Percentiles rank a stretch among this genome's conserved stretches.
phyloP scores from a whole-genome alignment of 1,140 invertebrate species.

The Paralvinella palmiformis region DNA sequence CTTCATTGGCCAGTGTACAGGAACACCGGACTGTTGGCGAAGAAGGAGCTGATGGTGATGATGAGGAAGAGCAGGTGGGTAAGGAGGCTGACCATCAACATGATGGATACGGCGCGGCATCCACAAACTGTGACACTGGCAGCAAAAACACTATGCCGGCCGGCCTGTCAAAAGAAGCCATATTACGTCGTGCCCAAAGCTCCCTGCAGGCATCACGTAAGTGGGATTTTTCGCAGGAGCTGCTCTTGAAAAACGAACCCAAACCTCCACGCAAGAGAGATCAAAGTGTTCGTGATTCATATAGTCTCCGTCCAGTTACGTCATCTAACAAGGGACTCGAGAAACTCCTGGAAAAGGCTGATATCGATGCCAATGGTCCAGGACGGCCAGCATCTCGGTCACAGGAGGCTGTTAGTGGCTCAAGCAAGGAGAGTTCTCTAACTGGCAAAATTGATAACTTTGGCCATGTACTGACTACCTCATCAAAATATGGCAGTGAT shows the following conservation, averaged over 20 bases:
- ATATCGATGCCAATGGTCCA: neutral
- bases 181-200: too few species aligned
- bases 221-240: neutral
- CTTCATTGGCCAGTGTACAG: slow-evolving; percentile 9
- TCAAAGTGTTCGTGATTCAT: neutral
- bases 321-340: neutral
- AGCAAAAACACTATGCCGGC: too few species aligned
- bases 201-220: too few species aligned
- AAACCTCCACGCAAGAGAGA: neutral
- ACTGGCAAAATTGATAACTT: too few species aligned
- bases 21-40: neutral
- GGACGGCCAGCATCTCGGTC: neutral
- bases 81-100: neutral
- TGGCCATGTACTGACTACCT: slow-evolving; percentile 25
- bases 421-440: neutral
- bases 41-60: neutral
- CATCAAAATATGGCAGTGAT: slow-evolving; percentile 32
- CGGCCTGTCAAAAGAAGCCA: too few species aligned
- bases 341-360: neutral
- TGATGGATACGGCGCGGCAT: too few species aligned
- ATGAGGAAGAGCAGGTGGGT: neutral
- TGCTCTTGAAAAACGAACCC: neutral
- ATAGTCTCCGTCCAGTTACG: neutral
- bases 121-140: too few species aligned
- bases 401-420: neutral